Conservation (phyloP, 2,113 vertebrate genomes). For the Picathartes gymnocephalus region DNA sequence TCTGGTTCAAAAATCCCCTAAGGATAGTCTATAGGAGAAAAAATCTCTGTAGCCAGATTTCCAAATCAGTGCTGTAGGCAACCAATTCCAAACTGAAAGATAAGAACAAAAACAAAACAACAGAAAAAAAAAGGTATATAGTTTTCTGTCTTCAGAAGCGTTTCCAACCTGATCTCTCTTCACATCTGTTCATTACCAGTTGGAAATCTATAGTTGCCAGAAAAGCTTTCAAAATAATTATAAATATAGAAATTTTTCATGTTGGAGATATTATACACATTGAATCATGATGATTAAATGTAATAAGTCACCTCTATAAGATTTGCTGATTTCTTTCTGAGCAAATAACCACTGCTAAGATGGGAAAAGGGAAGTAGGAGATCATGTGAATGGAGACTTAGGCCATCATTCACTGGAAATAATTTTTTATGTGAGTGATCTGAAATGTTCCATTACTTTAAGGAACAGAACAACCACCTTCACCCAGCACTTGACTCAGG, state of each 20-base stretch:
- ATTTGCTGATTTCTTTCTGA: background rate
- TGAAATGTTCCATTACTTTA: background rate
- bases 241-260: background rate
- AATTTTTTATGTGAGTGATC: background rate
- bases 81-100: constrained; percentile 13
- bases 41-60: constrained; percentile 9
- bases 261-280: background rate
- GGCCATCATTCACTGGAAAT: background rate
- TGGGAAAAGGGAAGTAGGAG: background rate
- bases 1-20: constrained; percentile 32
- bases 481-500: background rate
- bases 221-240: constrained; percentile 14
- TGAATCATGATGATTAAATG: background rate
- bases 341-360: background rate
- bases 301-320: background rate
- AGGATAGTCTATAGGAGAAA: constrained; percentile 10
- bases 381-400: background rate
- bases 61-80: constrained; percentile 47
- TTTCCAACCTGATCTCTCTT: background rate
- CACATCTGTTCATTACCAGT: background rate
- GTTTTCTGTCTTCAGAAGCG: background rate
- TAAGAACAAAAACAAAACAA: background rate
- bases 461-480: background rate
- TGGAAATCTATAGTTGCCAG: background rate
- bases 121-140: background rate